These are phyloP conservation scores for Euplexia lucipara DNA, from an alignment of 2,888 invertebrate genomes.

Conservation along the genomic window DNA sequence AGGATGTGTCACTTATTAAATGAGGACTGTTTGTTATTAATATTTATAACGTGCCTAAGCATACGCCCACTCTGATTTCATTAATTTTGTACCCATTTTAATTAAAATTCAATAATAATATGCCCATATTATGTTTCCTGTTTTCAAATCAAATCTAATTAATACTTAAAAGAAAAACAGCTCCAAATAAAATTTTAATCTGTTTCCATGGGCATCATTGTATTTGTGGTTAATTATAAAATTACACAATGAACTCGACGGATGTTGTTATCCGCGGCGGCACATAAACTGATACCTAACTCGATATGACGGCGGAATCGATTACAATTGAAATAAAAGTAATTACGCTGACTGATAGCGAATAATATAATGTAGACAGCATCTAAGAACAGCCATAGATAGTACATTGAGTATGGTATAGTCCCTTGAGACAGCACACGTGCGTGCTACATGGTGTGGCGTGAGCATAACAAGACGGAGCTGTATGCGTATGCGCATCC, in stretches of 20 bases:
- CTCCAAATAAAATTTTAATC: neutral
- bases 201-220: constrained; percentile 9
- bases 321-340: constrained; percentile 26
- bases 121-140: constrained; percentile 11
- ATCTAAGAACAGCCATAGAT: constrained; percentile 25
- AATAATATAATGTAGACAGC: constrained; percentile 34
- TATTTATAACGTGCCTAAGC: constrained; percentile 21
- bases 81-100: constrained; percentile 7
- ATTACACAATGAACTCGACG: constrained; percentile 22
- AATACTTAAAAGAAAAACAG: neutral
- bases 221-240: constrained; percentile 10
- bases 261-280: constrained; percentile 47
- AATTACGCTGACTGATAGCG: constrained; percentile 25
- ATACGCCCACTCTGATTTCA: constrained; percentile 37
- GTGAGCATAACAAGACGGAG: constrained; percentile 24
- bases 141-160: neutral
- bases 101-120: no score
- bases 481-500: constrained; percentile 48
- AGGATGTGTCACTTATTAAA: constrained; percentile 51
- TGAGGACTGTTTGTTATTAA: constrained; percentile 27
- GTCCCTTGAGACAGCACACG: constrained; percentile 57
- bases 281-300: constrained; percentile 21
- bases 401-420: constrained; percentile 9
- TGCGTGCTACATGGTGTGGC: constrained; percentile 46
- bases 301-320: constrained; percentile 15